A percentile compares a stretch with the other conserved stretches of the same genome.
Evolutionary conservation across 2,888 invertebrate genomes (phyloP).

Genomic region (Disparrhopalites patrizii): DNA sequence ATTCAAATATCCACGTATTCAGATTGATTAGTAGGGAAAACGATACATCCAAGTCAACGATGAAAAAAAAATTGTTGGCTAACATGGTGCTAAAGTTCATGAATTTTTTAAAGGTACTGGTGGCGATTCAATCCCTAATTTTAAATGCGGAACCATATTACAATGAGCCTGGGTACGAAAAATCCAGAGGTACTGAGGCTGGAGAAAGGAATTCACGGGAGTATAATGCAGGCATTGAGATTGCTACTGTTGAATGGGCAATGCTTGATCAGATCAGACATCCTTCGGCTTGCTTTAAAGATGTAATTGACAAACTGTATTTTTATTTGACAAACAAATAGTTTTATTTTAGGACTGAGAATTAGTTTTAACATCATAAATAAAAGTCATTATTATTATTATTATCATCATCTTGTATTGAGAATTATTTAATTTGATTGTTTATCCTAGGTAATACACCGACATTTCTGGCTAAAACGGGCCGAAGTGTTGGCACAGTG

Average conservation of each 20-base stretch:
- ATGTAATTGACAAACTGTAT: no score
- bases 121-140: conserved; percentile 88
- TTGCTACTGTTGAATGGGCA: conserved; percentile 92
- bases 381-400: not conserved
- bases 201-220: conserved; percentile 86
- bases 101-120: no score
- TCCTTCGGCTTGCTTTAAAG: conserved; percentile 86
- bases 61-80: no score
- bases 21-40: no score
- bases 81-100: no score
- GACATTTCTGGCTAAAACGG: conserved; percentile 91
- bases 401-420: not conserved
- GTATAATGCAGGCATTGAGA: conserved; percentile 88
- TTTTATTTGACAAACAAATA: no score
- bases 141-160: conserved; percentile 83
- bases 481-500: conserved; percentile 85
- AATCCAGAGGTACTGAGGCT: conserved; percentile 79
- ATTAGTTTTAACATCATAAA: not conserved
- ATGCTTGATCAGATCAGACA: conserved; percentile 89
- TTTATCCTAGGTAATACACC: conserved; percentile 69
- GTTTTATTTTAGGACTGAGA: not conserved
- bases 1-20: no score
- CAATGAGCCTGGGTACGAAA: conserved; percentile 90
- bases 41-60: no score
- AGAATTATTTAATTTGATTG: not conserved